Base-by-base conservation (phyloP, 2,113 vertebrate species). In the Chrysemys picta region DNA sequence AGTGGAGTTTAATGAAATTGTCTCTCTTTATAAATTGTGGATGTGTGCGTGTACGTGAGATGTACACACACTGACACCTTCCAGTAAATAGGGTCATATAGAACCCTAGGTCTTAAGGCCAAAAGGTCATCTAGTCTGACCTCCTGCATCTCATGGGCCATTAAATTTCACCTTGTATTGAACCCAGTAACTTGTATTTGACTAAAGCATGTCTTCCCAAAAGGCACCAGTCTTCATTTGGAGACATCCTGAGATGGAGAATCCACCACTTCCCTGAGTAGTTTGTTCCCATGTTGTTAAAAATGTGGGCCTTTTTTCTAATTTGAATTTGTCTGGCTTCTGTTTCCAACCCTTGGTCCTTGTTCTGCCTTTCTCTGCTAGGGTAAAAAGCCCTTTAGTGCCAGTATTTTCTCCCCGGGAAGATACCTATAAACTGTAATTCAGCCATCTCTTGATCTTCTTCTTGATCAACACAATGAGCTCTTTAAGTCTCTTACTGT, bases 161-260 rank as follows among this genome's bases (percentile, higher is more conserved):
- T 89, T 69, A 45, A 0, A 5, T 72, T 93, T 96, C 2, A 2
- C 17, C 16, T 84, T 59, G 21, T 25, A 89, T 52, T 45, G 56
- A 93, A 69, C 27, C 84, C 80, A 85, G 25, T 83, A 90, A 25
- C 59, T 85, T 89, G 59, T 80, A 47, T 69, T 93, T 85, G 65
- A 57, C 75, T 87, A 38, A 72, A 79, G 31, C 25, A 38, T 50
- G 65, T 89, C 31, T 82, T 14, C 9, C 50, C 88, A 79, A 82
- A 59, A 92, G 89, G 79, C 94, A 86, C 42, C n/a, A 27, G 16
- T 47, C 85, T 78, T 82, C 53, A 53, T 94, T 85, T 93, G 69
- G 47, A 87, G 80, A 62, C 47, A 89, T 65, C 3, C 52, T 65
- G 31, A 17, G 62, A 35, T 65, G 62, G 62, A 78, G 80, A 52